Conservation (phyloP, 2,888 invertebrate genomes). For the Acanthosoma haemorrhoidale region DNA sequence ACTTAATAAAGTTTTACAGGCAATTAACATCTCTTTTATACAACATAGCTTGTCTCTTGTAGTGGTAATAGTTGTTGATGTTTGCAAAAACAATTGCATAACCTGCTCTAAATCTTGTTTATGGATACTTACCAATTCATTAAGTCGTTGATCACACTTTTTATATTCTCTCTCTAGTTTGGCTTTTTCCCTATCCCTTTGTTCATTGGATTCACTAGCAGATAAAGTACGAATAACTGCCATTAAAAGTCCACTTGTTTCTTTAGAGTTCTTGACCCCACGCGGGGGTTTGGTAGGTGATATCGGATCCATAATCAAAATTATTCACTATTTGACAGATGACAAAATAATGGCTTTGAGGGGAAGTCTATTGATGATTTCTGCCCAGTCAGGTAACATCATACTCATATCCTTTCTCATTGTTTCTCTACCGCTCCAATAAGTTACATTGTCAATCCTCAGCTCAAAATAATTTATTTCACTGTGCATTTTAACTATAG, state of each 20-base stretch:
- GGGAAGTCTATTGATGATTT: neutral
- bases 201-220: constrained; percentile 88
- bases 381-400: neutral
- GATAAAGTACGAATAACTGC: constrained; percentile 92
- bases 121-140: constrained; percentile 81
- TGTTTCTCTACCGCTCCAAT: neutral
- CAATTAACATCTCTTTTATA: constrained; percentile 74
- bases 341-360: neutral
- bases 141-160: constrained; percentile 80
- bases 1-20: constrained; percentile 78
- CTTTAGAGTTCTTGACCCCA: constrained; percentile 78
- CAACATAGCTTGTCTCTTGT: constrained; percentile 69
- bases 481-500: neutral
- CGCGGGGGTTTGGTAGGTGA: constrained; percentile 81
- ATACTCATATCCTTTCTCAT: neutral
- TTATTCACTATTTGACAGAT: neutral
- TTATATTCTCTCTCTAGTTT: constrained; percentile 91
- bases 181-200: constrained; percentile 85
- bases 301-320: constrained; percentile 38
- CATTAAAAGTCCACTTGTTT: constrained; percentile 84
- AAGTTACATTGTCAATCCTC: neutral
- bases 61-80: constrained; percentile 69
- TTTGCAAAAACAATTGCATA: constrained; percentile 68
- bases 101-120: constrained; percentile 82
- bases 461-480: neutral